Percentiles rank a stretch among this genome's conserved stretches.
phyloP scores from a whole-genome alignment of 2,113 vertebrate genomes.

The Dipodomys stephensi region DNA sequence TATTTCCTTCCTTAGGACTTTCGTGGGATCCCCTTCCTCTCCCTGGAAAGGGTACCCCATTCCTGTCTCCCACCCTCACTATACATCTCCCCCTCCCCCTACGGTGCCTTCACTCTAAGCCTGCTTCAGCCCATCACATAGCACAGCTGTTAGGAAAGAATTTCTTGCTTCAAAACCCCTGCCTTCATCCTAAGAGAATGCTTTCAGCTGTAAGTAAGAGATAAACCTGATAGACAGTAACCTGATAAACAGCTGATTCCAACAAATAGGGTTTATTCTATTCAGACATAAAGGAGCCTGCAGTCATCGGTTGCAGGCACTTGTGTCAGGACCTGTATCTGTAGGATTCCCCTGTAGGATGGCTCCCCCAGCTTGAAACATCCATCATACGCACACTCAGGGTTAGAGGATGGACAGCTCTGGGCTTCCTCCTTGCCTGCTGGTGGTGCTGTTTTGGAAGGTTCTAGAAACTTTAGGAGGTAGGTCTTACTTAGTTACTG shows the following conservation, averaged over 20 bases:
- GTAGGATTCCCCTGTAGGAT: not conserved
- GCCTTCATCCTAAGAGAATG: not conserved
- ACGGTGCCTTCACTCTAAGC: not conserved
- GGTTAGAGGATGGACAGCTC: not conserved
- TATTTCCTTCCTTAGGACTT: not conserved
- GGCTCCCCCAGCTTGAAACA: not conserved
- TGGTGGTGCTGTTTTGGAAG: too few relatives aligned
- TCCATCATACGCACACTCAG: not conserved
- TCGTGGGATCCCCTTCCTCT: not conserved
- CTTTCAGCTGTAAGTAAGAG: constrained; percentile 13
- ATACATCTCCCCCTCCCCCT: too few relatives aligned
- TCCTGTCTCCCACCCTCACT: not conserved
- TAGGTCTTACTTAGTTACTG: too few relatives aligned
- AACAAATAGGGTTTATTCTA: not conserved
- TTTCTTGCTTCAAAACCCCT: not conserved
- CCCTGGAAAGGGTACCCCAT: not conserved
- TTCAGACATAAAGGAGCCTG: not conserved
- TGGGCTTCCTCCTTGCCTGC: not conserved
- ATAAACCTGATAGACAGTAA: not conserved
- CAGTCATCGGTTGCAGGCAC: not conserved
- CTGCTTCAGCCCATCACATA: not conserved
- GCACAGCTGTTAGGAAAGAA: not conserved
- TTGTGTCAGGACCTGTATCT: not conserved
- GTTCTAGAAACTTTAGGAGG: too few relatives aligned
- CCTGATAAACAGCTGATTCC: not conserved